Base-by-base conservation (phyloP, 2,113 vertebrate species). In the Myotis davidii region DNA sequence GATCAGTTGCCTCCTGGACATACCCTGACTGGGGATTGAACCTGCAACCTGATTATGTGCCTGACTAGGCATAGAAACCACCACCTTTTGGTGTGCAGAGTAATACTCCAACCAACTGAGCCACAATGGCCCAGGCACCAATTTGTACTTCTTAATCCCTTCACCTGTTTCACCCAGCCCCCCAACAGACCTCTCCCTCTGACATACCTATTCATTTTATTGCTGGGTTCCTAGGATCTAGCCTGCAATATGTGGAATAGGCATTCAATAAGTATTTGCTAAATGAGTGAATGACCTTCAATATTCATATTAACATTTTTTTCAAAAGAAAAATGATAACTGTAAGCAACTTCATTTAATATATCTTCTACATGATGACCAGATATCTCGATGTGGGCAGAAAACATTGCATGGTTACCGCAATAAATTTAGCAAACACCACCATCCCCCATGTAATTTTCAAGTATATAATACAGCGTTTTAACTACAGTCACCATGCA, bases 251-350 rank as follows among this genome's bases (percentile, higher is more conserved):
- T 2, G 6, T 34, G 69, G 9, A 85, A 61, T 0, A 72, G 42
- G 45, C 5, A 52, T 34, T 76, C 48, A 34, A 7, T 39, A 69
- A 42, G 32, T 25, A 61, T 69, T 86, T 78, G 48, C 21, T 67
- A 89, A 89, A 93, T 69, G 86, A 69, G 65, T 48, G 39, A 61
- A 88, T 64, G 42, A 52, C 25, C 69, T 50, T 73, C 70, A 90
- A 76, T 67, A 81, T 59, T 88, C 50, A 90, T 76, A 39, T 42
- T 39, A 79, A 83, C 12, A 16, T 54, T 29, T 70, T 67, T 73
- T 69, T 32, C 32, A 20, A 88, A 77, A 88, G 23, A 70, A 90
- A 64, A 85, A 85, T 64, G 45, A 78, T 34, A 92, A 77, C 87
- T 59, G 69, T 12, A 88, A 79, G 50, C 13, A 92, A 25, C 37